A percentile compares a stretch with the other conserved stretches of the same genome.
phyloP scores from a whole-genome alignment of 2,797 vertebrate genomes.

The Antrozous pallidus region DNA sequence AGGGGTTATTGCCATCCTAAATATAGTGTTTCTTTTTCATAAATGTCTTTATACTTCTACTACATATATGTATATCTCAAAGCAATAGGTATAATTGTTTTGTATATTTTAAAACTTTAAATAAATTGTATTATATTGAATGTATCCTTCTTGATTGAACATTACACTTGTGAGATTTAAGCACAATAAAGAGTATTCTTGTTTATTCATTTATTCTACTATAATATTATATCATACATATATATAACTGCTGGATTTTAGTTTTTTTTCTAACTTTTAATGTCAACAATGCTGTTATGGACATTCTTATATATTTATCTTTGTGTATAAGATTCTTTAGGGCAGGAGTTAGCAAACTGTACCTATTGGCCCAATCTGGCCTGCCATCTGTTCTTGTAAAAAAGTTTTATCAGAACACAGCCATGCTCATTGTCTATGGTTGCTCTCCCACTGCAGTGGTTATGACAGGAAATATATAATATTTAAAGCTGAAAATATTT shows the following conservation, averaged over 20 bases:
- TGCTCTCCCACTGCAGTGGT: neutral
- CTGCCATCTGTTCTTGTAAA: neutral
- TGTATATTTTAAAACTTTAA: slow-evolving; percentile 21
- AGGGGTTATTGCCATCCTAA: neutral
- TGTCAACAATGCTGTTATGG: neutral
- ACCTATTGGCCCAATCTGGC: neutral
- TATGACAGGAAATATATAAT: neutral
- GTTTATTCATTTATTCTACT: neutral
- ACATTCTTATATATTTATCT: neutral
- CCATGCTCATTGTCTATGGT: neutral
- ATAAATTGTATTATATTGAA: neutral
- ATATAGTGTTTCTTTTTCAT: neutral
- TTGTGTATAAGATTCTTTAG: neutral
- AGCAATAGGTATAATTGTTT: neutral
- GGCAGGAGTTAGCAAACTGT: neutral
- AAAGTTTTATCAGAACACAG: neutral
- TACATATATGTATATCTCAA: neutral
- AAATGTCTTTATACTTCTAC: neutral
- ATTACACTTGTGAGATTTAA: neutral
- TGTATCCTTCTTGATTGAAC: neutral
- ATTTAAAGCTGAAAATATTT: slow-evolving; percentile 19
- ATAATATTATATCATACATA: neutral
- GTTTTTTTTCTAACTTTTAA: neutral
- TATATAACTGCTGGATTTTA: neutral
- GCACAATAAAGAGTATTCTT: neutral